Evolutionary conservation across 2,888 invertebrate species (phyloP).

Genomic region (Scelioninae gen. 1): DNA sequence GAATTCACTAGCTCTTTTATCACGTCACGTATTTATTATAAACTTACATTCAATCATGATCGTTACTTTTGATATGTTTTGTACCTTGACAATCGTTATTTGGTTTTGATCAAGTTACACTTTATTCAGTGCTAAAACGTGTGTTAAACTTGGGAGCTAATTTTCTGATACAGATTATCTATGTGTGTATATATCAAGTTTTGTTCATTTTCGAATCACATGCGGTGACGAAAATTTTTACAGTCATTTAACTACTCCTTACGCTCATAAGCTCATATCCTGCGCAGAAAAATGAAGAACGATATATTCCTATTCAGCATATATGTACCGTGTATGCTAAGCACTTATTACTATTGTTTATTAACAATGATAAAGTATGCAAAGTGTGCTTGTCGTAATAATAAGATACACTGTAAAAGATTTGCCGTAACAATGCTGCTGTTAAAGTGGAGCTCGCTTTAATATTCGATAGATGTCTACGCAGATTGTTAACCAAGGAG

Average conservation of each 20-base stretch:
- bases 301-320: conserved; percentile 68
- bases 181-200: conserved; percentile 4
- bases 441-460: conserved; percentile 48
- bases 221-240: conserved; percentile 53
- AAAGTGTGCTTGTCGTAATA: conserved; percentile 66
- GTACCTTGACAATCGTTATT: background rate
- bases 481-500: background rate
- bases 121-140: conserved; percentile 40
- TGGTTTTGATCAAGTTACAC: background rate
- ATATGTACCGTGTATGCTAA: conserved; percentile 63
- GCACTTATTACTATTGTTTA: conserved; percentile 66
- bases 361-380: conserved; percentile 65
- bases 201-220: conserved; percentile 32
- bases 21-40: background rate
- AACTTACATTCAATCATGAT: conserved; percentile 5
- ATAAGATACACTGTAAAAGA: conserved; percentile 60
- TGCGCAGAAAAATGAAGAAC: conserved; percentile 57
- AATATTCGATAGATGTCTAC: conserved; percentile 38
- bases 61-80: background rate
- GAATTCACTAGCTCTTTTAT: background rate
- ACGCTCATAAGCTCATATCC: conserved; percentile 68
- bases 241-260: conserved; percentile 62
- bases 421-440: conserved; percentile 49
- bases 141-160: conserved; percentile 50
- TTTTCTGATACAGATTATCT: conserved; percentile 27